Evolutionary conservation across 2,113 vertebrate genomes (phyloP), one percentile per base, ranked within the genome.

Genomic region (Vombatus ursinus): DNA sequence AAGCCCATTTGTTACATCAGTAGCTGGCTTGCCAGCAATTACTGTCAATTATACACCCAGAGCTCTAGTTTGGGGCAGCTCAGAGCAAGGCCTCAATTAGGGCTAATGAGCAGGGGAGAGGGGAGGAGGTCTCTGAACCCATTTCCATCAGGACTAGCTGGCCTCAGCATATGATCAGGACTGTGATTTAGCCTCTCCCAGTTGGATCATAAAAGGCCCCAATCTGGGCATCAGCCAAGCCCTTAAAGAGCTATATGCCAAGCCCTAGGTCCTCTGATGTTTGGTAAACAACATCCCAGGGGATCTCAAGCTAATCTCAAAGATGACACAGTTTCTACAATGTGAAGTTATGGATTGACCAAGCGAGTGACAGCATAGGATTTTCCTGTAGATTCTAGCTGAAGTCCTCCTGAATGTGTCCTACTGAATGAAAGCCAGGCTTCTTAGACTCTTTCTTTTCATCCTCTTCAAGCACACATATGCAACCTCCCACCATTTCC

Each of bases 41-140:
- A 84, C 68, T 84, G 68, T 44, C 68, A 84, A 84, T 84, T 44
- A 84, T 84, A 84, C n/a, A 84, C 68, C n/a, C 16, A 84, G 68
- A 84, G 37, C n/a, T 19, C 6, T 84, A 44, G 68, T 84, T 84
- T 84, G 68, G 68, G 68, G 68, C 14, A 84, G 37, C n/a, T 84
- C n/a, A 84, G 68, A 84, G 68, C 68, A 84, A 84, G n/a, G 68
- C 68, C n/a, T 84, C 68, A 84, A 84, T 84, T 84, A 84, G 68
- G n/a, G 7, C 68, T 84, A 84, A 84, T 84, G 68, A 84, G 68
- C 61, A 84, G 19, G 68, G n/a, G n/a, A 84, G 68, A 44, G 68
- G 68, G 68, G 37, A 84, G 68, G 68, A 84, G n/a, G 8, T 84
- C 68, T 84, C 37, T 23, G 68, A 84, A 84, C n/a, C 68, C 19